phyloP scores from a whole-genome alignment of 2,888 invertebrate species.

The Pristionchus exspectatus region DNA sequence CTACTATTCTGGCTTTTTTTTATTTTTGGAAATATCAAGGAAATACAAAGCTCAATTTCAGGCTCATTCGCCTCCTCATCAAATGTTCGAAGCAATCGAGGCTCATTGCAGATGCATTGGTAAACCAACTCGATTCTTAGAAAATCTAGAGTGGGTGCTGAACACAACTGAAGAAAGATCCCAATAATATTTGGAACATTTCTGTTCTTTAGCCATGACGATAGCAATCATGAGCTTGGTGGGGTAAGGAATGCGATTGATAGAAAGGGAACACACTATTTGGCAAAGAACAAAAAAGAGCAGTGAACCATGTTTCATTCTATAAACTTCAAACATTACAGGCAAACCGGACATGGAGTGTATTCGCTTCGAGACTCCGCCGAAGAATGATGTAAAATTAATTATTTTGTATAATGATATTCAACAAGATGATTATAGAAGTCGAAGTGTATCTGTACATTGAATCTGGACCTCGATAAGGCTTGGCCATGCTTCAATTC shows the following conservation, averaged over 20 bases:
- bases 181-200: background rate
- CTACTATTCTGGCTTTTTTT: no score
- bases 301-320: no score
- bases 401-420: background rate
- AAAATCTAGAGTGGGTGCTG: background rate
- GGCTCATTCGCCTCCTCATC: constrained; percentile 39
- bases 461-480: constrained; percentile 63
- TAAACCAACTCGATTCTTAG: background rate
- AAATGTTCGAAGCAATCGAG: constrained; percentile 68
- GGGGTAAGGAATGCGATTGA: no score
- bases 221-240: no score
- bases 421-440: constrained; percentile 60
- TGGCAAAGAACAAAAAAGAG: no score
- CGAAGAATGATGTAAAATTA: constrained; percentile 61
- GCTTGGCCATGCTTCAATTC: constrained; percentile 72
- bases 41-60: background rate
- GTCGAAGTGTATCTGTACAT: constrained; percentile 71
- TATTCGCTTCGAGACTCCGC: constrained; percentile 70
- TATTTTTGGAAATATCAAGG: no score
- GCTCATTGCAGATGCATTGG: constrained; percentile 70
- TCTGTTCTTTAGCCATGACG: no score
- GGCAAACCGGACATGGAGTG: constrained; percentile 72
- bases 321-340: background rate
- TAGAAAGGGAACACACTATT: no score
- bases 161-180: background rate